Conservation (phyloP, 1,140 invertebrate species). For the Aphis craccivora region DNA sequence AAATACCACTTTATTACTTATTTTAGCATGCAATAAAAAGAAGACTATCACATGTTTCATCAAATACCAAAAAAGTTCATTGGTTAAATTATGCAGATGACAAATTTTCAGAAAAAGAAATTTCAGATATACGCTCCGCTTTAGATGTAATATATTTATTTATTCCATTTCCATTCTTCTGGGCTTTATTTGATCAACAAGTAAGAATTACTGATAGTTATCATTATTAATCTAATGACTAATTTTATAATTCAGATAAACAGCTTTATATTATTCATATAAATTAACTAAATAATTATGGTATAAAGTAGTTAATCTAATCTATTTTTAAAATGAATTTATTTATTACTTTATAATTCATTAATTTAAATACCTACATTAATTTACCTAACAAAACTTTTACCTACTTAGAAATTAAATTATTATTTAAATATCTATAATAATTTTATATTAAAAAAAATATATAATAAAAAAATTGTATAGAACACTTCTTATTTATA, state of each 20-base stretch:
- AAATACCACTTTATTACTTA: background rate
- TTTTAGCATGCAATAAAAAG: conserved; percentile 64
- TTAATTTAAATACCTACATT: no score
- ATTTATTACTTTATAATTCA: no score
- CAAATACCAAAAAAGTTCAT: conserved; percentile 68
- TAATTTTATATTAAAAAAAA: background rate
- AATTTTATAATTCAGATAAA: background rate
- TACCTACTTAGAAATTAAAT: background rate
- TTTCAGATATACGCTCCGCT: conserved; percentile 70
- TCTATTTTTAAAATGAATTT: background rate
- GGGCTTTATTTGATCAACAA: conserved; percentile 74
- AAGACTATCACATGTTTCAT: conserved; percentile 63
- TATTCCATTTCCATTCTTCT: conserved; percentile 74
- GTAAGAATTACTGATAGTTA: conserved; percentile 61
- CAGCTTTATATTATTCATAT: background rate
- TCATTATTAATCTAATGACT: background rate
- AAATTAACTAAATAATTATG: background rate
- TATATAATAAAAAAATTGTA: background rate
- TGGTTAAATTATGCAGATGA: conserved; percentile 83
- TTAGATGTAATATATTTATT: conserved; percentile 70
- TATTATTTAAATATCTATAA: background rate
- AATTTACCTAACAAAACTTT: background rate
- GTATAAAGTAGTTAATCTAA: background rate
- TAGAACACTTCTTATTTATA: background rate
- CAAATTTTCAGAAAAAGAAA: conserved; percentile 67